These are phyloP conservation scores for Lasiommata megera DNA, from an alignment of 2,888 invertebrate genomes.

Conservation along the genomic window DNA sequence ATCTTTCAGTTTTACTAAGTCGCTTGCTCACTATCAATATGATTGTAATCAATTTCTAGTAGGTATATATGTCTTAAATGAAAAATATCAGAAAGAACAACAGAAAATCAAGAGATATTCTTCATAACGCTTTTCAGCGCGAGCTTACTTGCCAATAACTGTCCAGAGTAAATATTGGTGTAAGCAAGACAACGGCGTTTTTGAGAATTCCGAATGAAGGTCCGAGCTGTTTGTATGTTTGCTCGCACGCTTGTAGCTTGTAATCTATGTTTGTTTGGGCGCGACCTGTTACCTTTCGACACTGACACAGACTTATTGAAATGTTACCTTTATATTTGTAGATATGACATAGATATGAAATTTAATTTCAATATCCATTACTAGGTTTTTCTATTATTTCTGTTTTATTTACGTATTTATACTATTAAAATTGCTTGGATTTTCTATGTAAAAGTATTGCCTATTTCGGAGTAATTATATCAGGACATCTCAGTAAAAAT, in stretches of 20 bases:
- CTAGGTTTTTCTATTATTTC: background rate
- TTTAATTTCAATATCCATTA: background rate
- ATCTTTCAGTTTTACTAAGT: too few species aligned
- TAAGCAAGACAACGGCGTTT: conserved; percentile 73
- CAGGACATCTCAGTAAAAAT: too few species aligned
- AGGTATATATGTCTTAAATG: too few species aligned
- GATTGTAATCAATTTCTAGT: too few species aligned
- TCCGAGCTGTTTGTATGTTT: conserved; percentile 46
- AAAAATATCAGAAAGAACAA: too few species aligned
- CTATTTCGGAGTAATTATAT: too few species aligned
- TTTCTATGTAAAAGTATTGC: too few species aligned
- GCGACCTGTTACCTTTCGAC: conserved; percentile 32
- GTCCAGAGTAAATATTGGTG: conserved; percentile 70
- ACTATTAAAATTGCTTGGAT: too few species aligned
- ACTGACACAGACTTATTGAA: conserved; percentile 17
- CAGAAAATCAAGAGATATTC: background rate
- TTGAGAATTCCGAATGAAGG: conserved; percentile 77
- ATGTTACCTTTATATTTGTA: background rate
- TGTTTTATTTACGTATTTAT: too few species aligned
- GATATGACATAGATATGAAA: background rate
- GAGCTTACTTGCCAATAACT: conserved; percentile 70
- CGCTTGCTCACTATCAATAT: too few species aligned
- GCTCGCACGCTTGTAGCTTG: conserved; percentile 46
- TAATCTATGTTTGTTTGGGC: conserved; percentile 60
- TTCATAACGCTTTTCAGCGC: conserved; percentile 32